These are phyloP conservation scores for Drosophila bunnanda DNA, from an alignment of 2,888 invertebrate genomes.

Conservation along the genomic window DNA sequence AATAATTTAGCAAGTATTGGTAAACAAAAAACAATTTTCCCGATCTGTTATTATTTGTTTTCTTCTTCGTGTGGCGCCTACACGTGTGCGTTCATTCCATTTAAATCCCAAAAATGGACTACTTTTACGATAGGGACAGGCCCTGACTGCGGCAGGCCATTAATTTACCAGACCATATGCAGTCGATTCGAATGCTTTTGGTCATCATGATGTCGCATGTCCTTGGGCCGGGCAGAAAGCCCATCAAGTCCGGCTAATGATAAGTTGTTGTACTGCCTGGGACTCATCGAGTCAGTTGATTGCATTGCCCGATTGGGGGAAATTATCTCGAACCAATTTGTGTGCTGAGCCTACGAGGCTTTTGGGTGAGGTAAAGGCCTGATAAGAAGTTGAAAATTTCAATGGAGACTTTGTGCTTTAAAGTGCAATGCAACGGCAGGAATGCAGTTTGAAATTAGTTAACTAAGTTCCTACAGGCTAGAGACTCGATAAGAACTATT, in stretches of 20 bases:
- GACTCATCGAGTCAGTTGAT: constrained; percentile 33
- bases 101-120: constrained; percentile 37
- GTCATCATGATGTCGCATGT: constrained; percentile 51
- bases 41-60: constrained; percentile 7
- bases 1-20: constrained; percentile 15
- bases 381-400: constrained; percentile 25
- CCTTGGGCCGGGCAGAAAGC: constrained; percentile 61
- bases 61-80: constrained; percentile 5
- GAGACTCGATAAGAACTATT: constrained; percentile 8
- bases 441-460: not conserved
- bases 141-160: constrained; percentile 29
- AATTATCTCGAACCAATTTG: constrained; percentile 37
- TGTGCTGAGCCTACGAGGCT: constrained; percentile 30
- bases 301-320: constrained; percentile 39
- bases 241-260: constrained; percentile 50
- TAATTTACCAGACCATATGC: constrained; percentile 38
- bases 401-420: not conserved
- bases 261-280: constrained; percentile 44
- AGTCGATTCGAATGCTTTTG: constrained; percentile 31
- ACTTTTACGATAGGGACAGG: constrained; percentile 37
- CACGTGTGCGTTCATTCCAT: constrained; percentile 31
- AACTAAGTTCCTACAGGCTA: not conserved
- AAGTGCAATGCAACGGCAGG: not conserved
- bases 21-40: constrained; percentile 1
- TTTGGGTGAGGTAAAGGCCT: constrained; percentile 18